Base-by-base conservation (phyloP, 2,113 vertebrate genomes). In the Abramis brama region DNA sequence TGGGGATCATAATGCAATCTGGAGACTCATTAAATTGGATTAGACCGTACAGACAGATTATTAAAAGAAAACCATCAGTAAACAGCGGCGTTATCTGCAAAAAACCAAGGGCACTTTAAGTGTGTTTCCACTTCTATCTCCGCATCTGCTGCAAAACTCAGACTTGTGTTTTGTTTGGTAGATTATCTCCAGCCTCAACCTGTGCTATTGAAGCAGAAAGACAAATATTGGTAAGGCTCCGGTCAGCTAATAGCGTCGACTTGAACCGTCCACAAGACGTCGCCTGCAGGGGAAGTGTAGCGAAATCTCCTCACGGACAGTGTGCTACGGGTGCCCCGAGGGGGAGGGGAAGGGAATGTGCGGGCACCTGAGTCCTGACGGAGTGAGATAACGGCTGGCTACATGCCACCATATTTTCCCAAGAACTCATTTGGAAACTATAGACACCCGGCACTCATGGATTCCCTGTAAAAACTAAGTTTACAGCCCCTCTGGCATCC, bases 1-100 rank as follows among this genome's bases (percentile, higher is more conserved):
- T 93, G 93, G 91, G 94, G 94, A 93, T 96, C 95, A 95, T 94
- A 94, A 96, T 95, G 95, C 94, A 95, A 95, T 95, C 91, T 91
- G 91, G 91, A 95, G 96, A 94, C 95, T 96, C 95, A 96, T 96
- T 96, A 96, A 96, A 95, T 89, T 91, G 94, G 94, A 96, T 95
- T 95, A 95, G 91, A 93, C 95, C 93, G 93, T 94, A 95, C 95
- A 91, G 92, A 93, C 95, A 96, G 95, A 95, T 94, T 93, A 96
- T 95, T 95, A 95, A 94, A 96, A 95, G 93, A 90, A 94, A 92
- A 92, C 94, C 95, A 94, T 96, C 91, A 95, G 92, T 94, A 94
- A 89, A 87, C 90, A 85, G 82, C 62, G 17, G 39, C 2, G 82
- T 86, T 88, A 86, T 87, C 76, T 83, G 64, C 60, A 77, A 62